These are phyloP conservation scores for Epistrophe eligans DNA, from an alignment of 2,888 invertebrate species.

Conservation along the genomic window DNA sequence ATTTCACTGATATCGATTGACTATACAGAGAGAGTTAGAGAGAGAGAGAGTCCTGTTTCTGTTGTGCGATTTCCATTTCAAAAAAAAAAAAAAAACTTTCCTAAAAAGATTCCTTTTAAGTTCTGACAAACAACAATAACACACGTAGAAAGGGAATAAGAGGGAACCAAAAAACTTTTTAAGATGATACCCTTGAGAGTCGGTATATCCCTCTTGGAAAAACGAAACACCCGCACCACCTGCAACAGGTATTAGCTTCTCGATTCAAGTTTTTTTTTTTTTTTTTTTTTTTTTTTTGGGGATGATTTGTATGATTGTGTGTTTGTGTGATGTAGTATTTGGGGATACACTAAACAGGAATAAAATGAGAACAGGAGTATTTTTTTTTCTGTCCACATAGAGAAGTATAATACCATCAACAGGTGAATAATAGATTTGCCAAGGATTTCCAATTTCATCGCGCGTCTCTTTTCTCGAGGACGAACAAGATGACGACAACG, in stretches of 20 bases:
- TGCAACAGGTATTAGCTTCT: constrained; percentile 68
- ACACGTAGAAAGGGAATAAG: constrained; percentile 4
- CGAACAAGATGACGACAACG: not conserved
- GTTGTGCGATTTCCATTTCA: not conserved
- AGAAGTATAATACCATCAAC: constrained; percentile 64
- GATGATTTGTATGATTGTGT: constrained; percentile 18
- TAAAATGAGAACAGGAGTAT: constrained; percentile 50
- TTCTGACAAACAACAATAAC: constrained; percentile 40
- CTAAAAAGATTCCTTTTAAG: constrained; percentile 32
- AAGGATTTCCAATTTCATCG: constrained; percentile 71
- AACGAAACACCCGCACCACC: constrained; percentile 34
- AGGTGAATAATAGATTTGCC: constrained; percentile 74
- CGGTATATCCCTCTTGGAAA: constrained; percentile 47
- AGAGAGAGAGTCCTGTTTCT: constrained; percentile 7
- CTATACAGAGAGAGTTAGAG: constrained; percentile 11
- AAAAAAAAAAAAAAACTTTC: constrained; percentile 3
- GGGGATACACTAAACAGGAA: constrained; percentile 44
- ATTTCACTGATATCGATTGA: constrained; percentile 58
- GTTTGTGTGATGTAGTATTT: not conserved
- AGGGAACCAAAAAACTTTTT: constrained; percentile 48
- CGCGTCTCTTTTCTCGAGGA: constrained; percentile 30
- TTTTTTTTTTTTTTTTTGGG: constrained; percentile 46
- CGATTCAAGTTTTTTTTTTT: constrained; percentile 21
- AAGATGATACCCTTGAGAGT: constrained; percentile 66
- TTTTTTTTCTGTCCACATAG: constrained; percentile 13